Base-by-base conservation (phyloP, 2,113 vertebrate species). In the Gobio gobio region DNA sequence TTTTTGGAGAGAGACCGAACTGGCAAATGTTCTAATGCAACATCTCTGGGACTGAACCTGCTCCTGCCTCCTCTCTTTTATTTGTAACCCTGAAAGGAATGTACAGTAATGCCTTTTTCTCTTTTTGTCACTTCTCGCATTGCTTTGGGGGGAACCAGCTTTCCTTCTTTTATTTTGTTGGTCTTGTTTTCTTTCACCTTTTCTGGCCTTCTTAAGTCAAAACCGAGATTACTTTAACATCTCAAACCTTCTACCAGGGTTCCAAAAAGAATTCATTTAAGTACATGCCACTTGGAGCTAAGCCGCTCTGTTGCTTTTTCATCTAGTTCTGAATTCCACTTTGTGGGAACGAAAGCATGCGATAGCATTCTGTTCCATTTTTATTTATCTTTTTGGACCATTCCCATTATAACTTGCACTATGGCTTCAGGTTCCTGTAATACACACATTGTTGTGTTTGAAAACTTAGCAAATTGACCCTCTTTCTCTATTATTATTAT, bases 141-240 rank as follows among this genome's bases (percentile, higher is more conserved):
- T 83, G 40, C 77, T 78, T 54, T 68, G 43, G 26, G 54, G 72
- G 26, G 40, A 36, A 78, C 63, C 59, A 47, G 72, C 63, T 87
- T 47, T 61, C 6, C 49, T 73, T 9, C 14, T 87, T 64, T 51
- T 49, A 47, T 58, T 33, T 77, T 75, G 61, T 77, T 61, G 40
- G 80, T 86, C 36, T 0, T 49, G 66, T 63, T 83, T 13, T 63
- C 26, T 76, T 61, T 2, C 43, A 40, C 59, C 79, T 29, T 68
- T 72, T 29, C 84, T 78, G 49, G 54, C 40, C 79, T 59, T 47
- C 22, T 68, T 22, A 16, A 68, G 63, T 24, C 26, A 26, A 84
- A 83, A 83, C 22, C 29, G 33, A 85, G 85, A 87, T 78, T 86
- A 85, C 86, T 89, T 85, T 81, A 78, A 82, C 77, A 75, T 85